Evolutionary conservation across 2,113 vertebrate species (phyloP).

Genomic region (Takifugu bimaculatus): DNA sequence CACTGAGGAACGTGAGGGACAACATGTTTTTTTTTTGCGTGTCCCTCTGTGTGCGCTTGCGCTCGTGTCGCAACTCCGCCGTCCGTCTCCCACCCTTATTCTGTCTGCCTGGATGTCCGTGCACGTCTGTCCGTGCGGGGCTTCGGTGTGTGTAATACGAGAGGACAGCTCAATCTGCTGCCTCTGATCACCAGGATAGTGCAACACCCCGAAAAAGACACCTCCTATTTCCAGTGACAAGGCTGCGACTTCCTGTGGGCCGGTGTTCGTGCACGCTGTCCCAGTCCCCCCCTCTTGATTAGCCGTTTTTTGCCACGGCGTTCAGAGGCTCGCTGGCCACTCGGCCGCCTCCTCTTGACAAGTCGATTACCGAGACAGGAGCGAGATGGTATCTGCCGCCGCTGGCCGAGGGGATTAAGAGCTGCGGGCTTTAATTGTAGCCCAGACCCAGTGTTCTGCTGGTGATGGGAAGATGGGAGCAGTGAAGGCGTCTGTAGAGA

Average conservation of each 20-base stretch:
- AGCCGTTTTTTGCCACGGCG: constrained; percentile 29
- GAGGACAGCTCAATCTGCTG: constrained; percentile 69
- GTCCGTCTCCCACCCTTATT: constrained; percentile 18
- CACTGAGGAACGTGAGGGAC: constrained; percentile 18
- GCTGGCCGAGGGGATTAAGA: constrained; percentile 20
- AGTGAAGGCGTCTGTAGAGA: background rate
- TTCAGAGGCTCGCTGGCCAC: constrained; percentile 24
- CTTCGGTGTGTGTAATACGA: constrained; percentile 48
- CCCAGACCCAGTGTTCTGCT: constrained; percentile 41
- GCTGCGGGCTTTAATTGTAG: constrained; percentile 29
- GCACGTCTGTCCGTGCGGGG: background rate
- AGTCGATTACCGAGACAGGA: constrained; percentile 53
- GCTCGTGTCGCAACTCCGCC: constrained; percentile 25
- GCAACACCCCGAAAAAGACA: constrained; percentile 55
- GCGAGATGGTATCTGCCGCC: constrained; percentile 47
- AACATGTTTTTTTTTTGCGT: constrained; percentile 32
- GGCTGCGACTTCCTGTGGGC: constrained; percentile 63
- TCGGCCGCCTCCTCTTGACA: constrained; percentile 33
- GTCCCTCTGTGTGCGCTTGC: background rate
- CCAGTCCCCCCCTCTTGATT: constrained; percentile 47
- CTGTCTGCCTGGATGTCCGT: background rate
- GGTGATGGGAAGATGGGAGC: constrained; percentile 18
- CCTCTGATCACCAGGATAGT: constrained; percentile 59
- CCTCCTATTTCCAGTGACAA: constrained; percentile 73
- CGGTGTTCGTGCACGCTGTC: constrained; percentile 48